Base-by-base conservation (phyloP, 2,888 invertebrate genomes). In the Dynastes hyllus region DNA sequence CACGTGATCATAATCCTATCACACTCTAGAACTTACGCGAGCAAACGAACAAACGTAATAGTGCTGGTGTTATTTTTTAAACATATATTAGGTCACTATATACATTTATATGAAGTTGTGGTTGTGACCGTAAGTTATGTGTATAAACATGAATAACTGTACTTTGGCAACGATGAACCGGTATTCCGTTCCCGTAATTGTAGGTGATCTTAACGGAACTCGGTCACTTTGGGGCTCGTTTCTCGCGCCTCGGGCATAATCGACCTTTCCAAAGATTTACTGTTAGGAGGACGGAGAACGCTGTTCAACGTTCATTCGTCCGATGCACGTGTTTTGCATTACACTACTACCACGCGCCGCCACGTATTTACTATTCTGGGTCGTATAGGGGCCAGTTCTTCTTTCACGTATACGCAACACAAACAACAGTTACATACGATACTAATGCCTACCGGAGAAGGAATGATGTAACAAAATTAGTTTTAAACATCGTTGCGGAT, bases 201-300 rank as follows among this genome's bases (percentile, higher is more conserved):
- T 76, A 81, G 80, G 82, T 81, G 81, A 80, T 82, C 77, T 75
- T 83, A 83, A 83, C 83, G 83, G 83, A 80, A 79, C 80, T 80
- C 63, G 78, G 77, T 79, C 78, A 80, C 79, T 80, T 81, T 78
- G 82, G 80, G 83, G 82, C 81, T 81, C 71, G 80, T 79, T 81
- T 79, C 71, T 79, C 81, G 78, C 77, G 82, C 81, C 80, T 76
- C 70, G 76, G 77, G 80, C 79, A 50, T 79, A 78, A 78, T 76
- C 81, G 80, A 80, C 82, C 82, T 82, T 81, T 82, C 80, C 79
- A 79, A 81, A 61, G 76, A 76, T 79, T 37, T 81, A 81, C 81
- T 77, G 81, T 81, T 81, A 81, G 73, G 76, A 73, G 45, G 61
- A 61, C 22, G 27, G 11, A 75, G 61, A 75, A 61, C 61, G 61